Base-by-base conservation (phyloP, 2,113 vertebrate species). In the Cygnus buccinator region DNA sequence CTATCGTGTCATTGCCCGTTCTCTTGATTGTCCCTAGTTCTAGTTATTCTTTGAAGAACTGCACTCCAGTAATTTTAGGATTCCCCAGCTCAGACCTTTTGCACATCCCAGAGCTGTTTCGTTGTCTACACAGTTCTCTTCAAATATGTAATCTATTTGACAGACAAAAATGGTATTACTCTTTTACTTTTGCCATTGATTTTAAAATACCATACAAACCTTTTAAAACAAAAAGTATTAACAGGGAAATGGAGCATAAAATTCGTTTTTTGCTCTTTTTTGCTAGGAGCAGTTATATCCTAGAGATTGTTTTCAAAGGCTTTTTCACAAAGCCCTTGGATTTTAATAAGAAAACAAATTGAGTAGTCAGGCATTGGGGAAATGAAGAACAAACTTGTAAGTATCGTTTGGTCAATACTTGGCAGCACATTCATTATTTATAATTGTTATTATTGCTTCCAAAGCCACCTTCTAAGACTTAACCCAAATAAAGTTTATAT, bases 321-420 rank as follows among this genome's bases (percentile, higher is more conserved):
- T 1, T 89, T 92, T 92, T 63, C 57, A 76, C 35, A 92, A 61
- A 92, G 57, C 18, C 65, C 31, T 82, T 67, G 66, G 61, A 75
- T 84, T 95, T 93, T 91, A 93, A 82, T 89, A 82, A 82, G 70
- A 74, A 95, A 94, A 85, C 23, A 95, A 86, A 86, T 35, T 63
- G 88, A 89, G 28, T 67, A 86, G 62, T 75, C 80, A 94, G 66
- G 62, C 70, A 61, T 13, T 50, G 84, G 72, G 35, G 58, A 96
- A 95, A 92, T 87, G 70, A 92, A 95, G 80, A 73, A 83, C 83
- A 84, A 92, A 94, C 86, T 86, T 90, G 31, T 63, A 95, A 85
- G 63, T 65, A 75, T 92, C 20, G 86, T 93, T 92, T 82, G 65
- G 92, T 95, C 88, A 84, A 93, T 92, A 92, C 61, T 90, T 89